These are phyloP conservation scores for Latrodectus geometricus DNA, from an alignment of 1,140 invertebrate species.

Conservation along the genomic window DNA sequence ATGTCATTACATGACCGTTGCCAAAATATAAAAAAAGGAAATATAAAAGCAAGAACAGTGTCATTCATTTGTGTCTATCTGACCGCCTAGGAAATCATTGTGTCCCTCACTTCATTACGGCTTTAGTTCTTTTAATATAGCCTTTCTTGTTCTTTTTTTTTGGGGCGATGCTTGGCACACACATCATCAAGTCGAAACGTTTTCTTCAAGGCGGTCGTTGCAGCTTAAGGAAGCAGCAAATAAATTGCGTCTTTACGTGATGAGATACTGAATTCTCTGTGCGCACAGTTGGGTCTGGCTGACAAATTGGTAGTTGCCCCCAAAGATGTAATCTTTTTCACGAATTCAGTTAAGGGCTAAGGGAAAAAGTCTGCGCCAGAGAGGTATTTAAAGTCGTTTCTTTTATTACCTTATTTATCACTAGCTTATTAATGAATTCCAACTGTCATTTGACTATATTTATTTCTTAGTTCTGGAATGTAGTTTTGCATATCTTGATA, in stretches of 20 bases:
- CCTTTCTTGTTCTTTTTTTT: not conserved
- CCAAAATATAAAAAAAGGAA: slow-evolving; percentile 5
- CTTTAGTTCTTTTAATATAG: slow-evolving; percentile 4
- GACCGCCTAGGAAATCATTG: slow-evolving; percentile 41
- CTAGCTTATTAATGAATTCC: not conserved
- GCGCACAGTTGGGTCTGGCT: not conserved
- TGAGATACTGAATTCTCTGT: not conserved
- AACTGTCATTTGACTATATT: not conserved
- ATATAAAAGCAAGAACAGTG: slow-evolving; percentile 14
- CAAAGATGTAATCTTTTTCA: not conserved
- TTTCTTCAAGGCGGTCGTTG: not conserved
- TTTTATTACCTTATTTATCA: not conserved
- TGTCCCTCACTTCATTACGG: not conserved
- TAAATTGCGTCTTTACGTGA: slow-evolving; percentile 14
- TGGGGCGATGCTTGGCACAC: not conserved
- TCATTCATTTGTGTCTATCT: slow-evolving; percentile 30
- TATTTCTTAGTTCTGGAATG: not conserved
- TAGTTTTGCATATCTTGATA: too few relatives aligned
- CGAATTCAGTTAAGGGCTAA: not conserved
- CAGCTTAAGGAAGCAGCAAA: not conserved
- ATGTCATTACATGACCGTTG: not conserved
- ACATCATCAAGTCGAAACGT: not conserved
- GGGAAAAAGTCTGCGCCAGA: too few relatives aligned
- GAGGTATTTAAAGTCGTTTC: not conserved
- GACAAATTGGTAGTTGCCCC: not conserved